These are phyloP conservation scores for Ommatoiulus sabulosus DNA, from an alignment of 2,888 invertebrate genomes.

Conservation along the genomic window DNA sequence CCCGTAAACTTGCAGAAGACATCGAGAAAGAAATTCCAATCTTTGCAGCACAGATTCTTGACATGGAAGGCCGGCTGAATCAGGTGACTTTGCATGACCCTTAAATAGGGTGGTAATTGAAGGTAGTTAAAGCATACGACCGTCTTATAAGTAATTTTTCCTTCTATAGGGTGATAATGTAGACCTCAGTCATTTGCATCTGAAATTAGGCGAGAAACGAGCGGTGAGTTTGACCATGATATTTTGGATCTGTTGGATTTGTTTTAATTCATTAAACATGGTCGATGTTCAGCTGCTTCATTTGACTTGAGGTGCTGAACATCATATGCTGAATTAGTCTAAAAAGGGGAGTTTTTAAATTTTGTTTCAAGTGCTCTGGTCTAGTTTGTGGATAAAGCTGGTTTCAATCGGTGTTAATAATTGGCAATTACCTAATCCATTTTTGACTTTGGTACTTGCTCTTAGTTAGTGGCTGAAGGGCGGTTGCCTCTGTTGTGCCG, in stretches of 20 bases:
- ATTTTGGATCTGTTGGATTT: not conserved
- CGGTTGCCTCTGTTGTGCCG: conserved; percentile 30
- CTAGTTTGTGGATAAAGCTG: too few species aligned
- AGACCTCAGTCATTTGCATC: not conserved
- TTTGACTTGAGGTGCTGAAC: too few species aligned
- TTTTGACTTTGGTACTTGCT: not conserved
- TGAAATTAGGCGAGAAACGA: not conserved
- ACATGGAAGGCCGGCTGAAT: not conserved
- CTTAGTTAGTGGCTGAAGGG: conserved; percentile 30
- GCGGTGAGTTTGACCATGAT: conserved; percentile 1
- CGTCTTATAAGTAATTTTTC: not conserved
- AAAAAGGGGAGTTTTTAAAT: too few species aligned
- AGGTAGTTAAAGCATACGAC: too few species aligned
- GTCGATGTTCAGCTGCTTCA: too few species aligned
- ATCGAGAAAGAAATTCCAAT: not conserved
- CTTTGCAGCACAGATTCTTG: not conserved
- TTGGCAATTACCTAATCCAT: not conserved
- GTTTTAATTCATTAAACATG: too few species aligned
- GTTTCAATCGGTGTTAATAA: too few species aligned
- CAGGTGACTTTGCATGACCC: not conserved
- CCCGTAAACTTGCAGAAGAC: not conserved
- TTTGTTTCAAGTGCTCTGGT: too few species aligned
- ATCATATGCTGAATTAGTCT: too few species aligned
- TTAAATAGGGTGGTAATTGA: not conserved
- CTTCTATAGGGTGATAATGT: not conserved